Evolutionary conservation across 2,113 vertebrate genomes (phyloP).

Genomic region (Ursus arctos): DNA sequence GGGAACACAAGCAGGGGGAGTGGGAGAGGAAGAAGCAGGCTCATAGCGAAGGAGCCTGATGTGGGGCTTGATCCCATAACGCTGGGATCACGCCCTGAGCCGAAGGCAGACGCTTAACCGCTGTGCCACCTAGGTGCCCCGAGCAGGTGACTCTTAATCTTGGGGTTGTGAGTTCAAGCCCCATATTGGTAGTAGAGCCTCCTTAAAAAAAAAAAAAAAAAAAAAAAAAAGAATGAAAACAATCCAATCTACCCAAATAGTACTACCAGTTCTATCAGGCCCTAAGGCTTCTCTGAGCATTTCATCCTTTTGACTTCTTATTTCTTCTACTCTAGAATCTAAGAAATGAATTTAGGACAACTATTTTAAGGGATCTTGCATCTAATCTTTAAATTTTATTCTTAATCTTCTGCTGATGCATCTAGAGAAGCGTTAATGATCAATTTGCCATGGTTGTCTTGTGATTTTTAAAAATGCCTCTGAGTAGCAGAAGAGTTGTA

Average conservation of each 20-base stretch:
- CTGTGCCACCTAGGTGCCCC: no score
- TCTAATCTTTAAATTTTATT: constrained; percentile 46
- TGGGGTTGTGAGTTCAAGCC: neutral
- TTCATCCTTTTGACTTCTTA: constrained; percentile 4
- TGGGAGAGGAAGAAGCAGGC: no score
- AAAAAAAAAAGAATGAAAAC: neutral
- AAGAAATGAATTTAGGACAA: constrained; percentile 13
- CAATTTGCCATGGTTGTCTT: neutral
- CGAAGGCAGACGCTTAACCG: no score
- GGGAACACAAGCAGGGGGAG: no score
- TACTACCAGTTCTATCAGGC: neutral
- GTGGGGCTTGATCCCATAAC: no score
- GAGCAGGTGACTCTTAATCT: neutral
- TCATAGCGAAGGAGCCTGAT: no score
- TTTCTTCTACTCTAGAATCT: constrained; percentile 22
- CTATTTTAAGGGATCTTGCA: constrained; percentile 8
- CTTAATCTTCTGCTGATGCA: neutral
- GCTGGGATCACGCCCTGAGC: no score
- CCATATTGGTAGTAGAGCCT: neutral
- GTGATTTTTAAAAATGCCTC: constrained; percentile 29
- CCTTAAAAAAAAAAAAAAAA: neutral
- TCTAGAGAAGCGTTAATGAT: neutral
- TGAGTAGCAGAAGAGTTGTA: neutral
- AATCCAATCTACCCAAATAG: neutral
- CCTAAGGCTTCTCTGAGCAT: neutral